These are phyloP conservation scores for Hofmannophila pseudospretella DNA, from an alignment of 2,888 invertebrate species.

Conservation along the genomic window DNA sequence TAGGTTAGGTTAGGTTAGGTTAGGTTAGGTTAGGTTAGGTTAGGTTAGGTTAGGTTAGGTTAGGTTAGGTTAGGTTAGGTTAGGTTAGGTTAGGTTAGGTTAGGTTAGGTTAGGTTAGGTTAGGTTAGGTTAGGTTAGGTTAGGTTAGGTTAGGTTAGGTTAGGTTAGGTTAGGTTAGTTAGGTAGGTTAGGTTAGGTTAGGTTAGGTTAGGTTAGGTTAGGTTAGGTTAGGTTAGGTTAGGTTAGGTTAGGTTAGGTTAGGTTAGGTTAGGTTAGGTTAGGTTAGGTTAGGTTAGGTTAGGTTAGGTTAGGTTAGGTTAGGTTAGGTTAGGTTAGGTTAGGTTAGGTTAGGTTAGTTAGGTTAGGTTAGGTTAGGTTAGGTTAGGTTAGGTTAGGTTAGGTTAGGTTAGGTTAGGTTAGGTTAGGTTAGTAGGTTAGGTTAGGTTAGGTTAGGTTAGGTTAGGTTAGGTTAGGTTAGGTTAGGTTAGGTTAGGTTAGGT, in stretches of 20 bases:
- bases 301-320: slow-evolving; percentile 17
- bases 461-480: slow-evolving; percentile 14
- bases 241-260: slow-evolving; percentile 14
- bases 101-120: no score
- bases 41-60: no score
- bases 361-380: slow-evolving; percentile 26
- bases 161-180: slow-evolving; percentile 11
- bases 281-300: slow-evolving; percentile 16
- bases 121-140: no score
- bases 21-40: slow-evolving; percentile 16
- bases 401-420: slow-evolving; percentile 15
- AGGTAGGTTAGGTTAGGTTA: slow-evolving; percentile 6
- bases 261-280: slow-evolving; percentile 12
- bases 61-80: no score
- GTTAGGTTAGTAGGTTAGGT: slow-evolving; percentile 5
- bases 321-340: slow-evolving; percentile 17
- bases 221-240: slow-evolving; percentile 6
- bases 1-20: slow-evolving; percentile 17
- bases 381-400: slow-evolving; percentile 22
- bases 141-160: no score
- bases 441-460: slow-evolving; percentile 7
- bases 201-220: slow-evolving; percentile 5
- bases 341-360: slow-evolving; percentile 24
- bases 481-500: slow-evolving; percentile 12
- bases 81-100: no score